Conservation (phyloP, 2,888 invertebrate species). For the Tetanocera ferruginea region DNA sequence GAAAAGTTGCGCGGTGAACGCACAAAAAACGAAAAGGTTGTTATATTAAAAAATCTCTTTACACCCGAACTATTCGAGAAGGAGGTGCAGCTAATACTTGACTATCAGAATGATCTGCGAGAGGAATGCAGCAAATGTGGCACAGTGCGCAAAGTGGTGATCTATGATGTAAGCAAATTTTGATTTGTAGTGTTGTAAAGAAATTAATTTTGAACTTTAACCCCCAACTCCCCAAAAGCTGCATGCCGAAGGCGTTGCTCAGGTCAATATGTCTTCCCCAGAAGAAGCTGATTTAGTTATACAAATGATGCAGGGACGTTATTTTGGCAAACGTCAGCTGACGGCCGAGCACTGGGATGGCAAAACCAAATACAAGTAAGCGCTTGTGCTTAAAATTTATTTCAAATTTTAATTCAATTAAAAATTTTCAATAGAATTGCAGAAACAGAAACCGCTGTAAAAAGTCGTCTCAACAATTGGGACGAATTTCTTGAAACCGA, state of each 20-base stretch:
- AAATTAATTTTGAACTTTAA: neutral
- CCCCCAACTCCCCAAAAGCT: conserved; percentile 71
- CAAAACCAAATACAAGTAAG: conserved; percentile 86
- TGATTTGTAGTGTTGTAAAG: neutral
- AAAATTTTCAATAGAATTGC: conserved; percentile 74
- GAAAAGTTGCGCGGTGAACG: conserved; percentile 90
- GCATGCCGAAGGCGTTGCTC: conserved; percentile 94
- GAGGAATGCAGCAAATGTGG: conserved; percentile 94
- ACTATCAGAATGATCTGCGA: conserved; percentile 90
- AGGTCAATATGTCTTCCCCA: conserved; percentile 89
- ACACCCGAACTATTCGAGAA: conserved; percentile 89
- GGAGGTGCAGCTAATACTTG: conserved; percentile 89
- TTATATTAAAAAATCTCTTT: conserved; percentile 95
- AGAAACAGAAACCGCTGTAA: conserved; percentile 90
- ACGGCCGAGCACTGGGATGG: conserved; percentile 96
- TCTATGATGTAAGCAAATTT: conserved; percentile 84
- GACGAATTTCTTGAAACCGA: conserved; percentile 81
- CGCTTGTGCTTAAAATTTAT: neutral
- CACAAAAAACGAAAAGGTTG: conserved; percentile 88
- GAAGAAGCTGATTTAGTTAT: conserved; percentile 94
- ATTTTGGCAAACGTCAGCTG: conserved; percentile 89
- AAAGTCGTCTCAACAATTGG: conserved; percentile 88
- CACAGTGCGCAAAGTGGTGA: conserved; percentile 88
- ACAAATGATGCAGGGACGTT: conserved; percentile 87
- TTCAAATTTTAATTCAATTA: neutral